Base-by-base conservation (phyloP, 1,140 invertebrate species). In the Lepidostoma basale region DNA sequence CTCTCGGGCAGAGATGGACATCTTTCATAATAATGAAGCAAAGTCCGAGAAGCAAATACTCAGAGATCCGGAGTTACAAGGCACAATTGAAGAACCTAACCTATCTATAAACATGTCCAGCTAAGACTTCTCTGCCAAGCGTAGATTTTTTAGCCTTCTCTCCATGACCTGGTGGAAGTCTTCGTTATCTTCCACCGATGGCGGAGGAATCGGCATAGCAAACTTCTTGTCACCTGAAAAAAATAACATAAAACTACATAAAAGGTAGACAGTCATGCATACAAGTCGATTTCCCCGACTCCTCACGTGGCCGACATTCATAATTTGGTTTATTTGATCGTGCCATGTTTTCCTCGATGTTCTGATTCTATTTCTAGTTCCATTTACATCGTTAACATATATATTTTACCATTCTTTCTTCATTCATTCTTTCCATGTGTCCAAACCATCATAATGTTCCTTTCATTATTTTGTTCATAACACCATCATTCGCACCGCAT, bases 141-240 rank as follows among this genome's bases (percentile, higher is more conserved):
- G 45, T 2, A 65, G 47, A 30, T 65, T 65, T 25, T 54, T 52
- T 10, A 65, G 62, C n/a, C 62, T 52, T 9, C 5, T 56, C 49
- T 65, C 62, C 62, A 65, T 65, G 8, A 26, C 22, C 16, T 18
- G 14, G 12, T 65, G 62, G 33, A 65, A 65, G 9, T 65, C 62
- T 54, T 54, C 49, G 4, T 23, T n/a, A 16, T 64, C 33, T 0
- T 20, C 16, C 2, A 12, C 6, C 6, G 3, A 14, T 62, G 3
- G 36, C 40, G 9, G 12, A 16, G 22, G 47, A 36, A 8, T 22
- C 44, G 12, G 60, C 2, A 20, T 23, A 8, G 1, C 25, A 8
- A 28, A 25, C 9, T 28, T 62, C 2, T 25, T 28, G 3, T 8
- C n/a, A 30, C 20, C 45, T 47, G 30, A 63, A 63, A 63, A 9